Percentiles rank a stretch among this genome's conserved stretches.
Evolutionary conservation across 2,888 invertebrate species (phyloP).

Genomic region (Abrostola tripartita): DNA sequence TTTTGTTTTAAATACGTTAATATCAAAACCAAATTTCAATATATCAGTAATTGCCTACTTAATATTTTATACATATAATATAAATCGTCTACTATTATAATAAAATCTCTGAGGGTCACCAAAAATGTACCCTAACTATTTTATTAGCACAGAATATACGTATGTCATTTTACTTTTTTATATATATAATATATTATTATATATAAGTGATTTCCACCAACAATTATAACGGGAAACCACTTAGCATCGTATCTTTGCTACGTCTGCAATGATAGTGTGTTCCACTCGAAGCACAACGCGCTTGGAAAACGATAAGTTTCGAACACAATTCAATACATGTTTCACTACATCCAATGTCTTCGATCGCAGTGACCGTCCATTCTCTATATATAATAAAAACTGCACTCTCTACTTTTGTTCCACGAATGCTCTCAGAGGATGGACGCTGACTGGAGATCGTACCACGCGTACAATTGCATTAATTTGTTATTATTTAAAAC

Average conservation of each 20-base stretch:
- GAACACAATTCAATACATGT: conserved; percentile 83
- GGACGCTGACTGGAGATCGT: conserved; percentile 65
- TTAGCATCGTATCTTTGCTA: conserved; percentile 41
- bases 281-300: conserved; percentile 82
- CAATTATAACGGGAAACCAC: conserved; percentile 44
- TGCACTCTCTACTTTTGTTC: conserved; percentile 75
- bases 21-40: conserved; percentile 17
- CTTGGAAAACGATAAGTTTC: conserved; percentile 68
- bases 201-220: conserved; percentile 59
- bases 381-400: conserved; percentile 74
- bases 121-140: conserved; percentile 38
- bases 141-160: conserved; percentile 51
- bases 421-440: conserved; percentile 73
- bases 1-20: background rate
- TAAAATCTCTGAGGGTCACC: conserved; percentile 47
- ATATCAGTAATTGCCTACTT: conserved; percentile 28
- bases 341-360: conserved; percentile 79
- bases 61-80: conserved; percentile 40
- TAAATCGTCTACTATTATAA: conserved; percentile 41
- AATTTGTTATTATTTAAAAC: conserved; percentile 87
- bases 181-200: conserved; percentile 32
- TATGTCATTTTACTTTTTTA: conserved; percentile 42
- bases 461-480: conserved; percentile 85
- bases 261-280: conserved; percentile 30
- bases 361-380: conserved; percentile 63